These are phyloP conservation scores for Caenorhabditis doughertyi DNA, from an alignment of 2,888 invertebrate genomes.

Conservation along the genomic window DNA sequence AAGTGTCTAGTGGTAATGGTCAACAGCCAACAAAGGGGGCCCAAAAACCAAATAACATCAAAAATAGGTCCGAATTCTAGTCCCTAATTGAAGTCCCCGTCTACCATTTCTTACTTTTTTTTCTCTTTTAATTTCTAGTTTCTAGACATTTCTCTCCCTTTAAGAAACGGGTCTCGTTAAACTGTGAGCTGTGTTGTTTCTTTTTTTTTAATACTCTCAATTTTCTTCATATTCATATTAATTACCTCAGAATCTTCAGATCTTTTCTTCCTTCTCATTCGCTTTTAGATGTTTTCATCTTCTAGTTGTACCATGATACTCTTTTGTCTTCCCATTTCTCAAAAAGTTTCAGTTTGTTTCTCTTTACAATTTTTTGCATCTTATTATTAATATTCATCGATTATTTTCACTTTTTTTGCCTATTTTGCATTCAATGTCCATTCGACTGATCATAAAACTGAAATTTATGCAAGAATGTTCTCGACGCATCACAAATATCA, in stretches of 20 bases:
- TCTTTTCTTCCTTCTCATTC: background rate
- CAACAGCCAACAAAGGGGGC: background rate
- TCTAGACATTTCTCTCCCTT: background rate
- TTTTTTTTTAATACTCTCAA: background rate
- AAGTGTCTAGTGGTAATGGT: background rate
- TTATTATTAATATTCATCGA: background rate
- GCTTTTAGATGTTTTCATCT: no score
- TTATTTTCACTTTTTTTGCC: background rate
- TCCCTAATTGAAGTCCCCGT: background rate
- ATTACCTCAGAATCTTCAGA: background rate
- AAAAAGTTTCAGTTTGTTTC: background rate
- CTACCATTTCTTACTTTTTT: background rate
- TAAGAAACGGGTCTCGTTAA: constrained; percentile 5
- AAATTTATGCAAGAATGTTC: constrained; percentile 31
- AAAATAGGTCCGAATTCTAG: background rate
- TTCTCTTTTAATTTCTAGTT: background rate
- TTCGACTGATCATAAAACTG: constrained; percentile 43
- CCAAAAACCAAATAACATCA: no score
- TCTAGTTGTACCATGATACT: constrained; percentile 2
- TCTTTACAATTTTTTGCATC: background rate
- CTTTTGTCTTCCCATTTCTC: background rate
- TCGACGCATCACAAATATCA: background rate
- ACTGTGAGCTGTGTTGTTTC: constrained; percentile 28
- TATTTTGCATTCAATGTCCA: background rate
- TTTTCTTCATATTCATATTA: background rate